Percentiles rank a stretch among this genome's conserved stretches.
phyloP scores from a whole-genome alignment of 2,113 vertebrate species.

The Leuciscus idus region DNA sequence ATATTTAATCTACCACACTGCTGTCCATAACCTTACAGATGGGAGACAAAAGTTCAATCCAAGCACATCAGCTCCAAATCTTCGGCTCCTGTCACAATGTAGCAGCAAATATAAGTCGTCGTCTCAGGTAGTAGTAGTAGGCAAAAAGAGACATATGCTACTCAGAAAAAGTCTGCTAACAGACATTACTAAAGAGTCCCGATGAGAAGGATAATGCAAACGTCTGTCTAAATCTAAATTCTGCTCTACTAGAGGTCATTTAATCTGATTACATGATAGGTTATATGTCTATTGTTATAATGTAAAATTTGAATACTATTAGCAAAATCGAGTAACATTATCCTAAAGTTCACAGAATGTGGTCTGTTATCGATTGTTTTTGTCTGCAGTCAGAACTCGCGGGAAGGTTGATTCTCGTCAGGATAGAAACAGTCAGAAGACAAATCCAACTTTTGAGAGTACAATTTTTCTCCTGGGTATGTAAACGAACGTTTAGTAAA shows the following conservation, averaged over 20 bases:
- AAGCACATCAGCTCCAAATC: neutral
- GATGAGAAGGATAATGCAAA: neutral
- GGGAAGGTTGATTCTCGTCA: conserved; percentile 48
- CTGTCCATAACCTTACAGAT: neutral
- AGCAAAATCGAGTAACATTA: neutral
- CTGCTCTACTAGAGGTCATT: neutral
- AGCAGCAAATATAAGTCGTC: no score
- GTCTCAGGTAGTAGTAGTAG: no score
- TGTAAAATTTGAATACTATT: neutral
- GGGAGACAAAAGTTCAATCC: neutral
- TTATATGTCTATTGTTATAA: neutral
- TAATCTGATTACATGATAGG: neutral
- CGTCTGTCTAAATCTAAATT: neutral
- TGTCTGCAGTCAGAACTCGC: conserved; percentile 45
- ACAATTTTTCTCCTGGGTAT: neutral
- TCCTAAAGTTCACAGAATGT: neutral
- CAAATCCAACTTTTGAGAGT: neutral
- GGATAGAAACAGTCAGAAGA: conserved; percentile 1
- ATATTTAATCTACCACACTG: neutral
- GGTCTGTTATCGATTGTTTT: conserved; percentile 39
- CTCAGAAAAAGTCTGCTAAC: neutral
- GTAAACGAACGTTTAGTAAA: neutral
- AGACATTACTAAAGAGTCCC: conserved; percentile 20
- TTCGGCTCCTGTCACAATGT: neutral
- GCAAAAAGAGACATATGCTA: no score